Percentiles rank a stretch among this genome's conserved stretches.
These are phyloP conservation scores for Dynastes maya DNA, from an alignment of 2,888 invertebrate species.

Conservation along the genomic window DNA sequence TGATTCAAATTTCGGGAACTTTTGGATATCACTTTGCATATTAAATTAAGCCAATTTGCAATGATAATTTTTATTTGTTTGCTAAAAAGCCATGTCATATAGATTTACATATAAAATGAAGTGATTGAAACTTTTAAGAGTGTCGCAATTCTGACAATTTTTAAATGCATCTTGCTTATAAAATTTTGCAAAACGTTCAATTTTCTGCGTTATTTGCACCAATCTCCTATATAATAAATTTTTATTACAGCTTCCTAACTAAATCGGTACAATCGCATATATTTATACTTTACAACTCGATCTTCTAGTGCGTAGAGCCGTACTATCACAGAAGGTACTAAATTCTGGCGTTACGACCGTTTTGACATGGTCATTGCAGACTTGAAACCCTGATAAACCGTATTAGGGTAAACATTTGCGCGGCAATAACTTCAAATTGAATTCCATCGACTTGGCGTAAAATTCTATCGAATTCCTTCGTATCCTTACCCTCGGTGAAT, in stretches of 20 bases:
- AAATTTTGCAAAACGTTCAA: no score
- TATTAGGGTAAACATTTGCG: conserved; percentile 37
- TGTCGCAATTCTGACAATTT: no score
- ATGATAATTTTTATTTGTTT: no score
- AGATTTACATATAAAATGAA: no score
- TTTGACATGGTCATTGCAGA: conserved; percentile 38
- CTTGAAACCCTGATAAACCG: conserved; percentile 20
- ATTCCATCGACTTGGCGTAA: conserved; percentile 28
- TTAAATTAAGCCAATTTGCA: no score
- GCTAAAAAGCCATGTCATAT: no score
- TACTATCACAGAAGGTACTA: conserved; percentile 26
- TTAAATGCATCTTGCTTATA: no score
- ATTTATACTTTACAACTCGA: not conserved
- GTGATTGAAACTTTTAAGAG: no score
- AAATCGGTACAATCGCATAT: not conserved
- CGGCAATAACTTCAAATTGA: conserved; percentile 38
- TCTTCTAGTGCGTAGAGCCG: not conserved
- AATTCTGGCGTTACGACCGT: conserved; percentile 32
- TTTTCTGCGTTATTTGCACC: no score
- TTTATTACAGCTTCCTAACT: not conserved
- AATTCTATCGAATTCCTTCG: conserved; percentile 35
- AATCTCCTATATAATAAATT: no score
- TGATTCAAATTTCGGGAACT: no score
- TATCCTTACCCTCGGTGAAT: conserved; percentile 5
- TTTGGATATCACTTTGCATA: no score